Conservation (phyloP, 1,140 invertebrate genomes). For the Zophobas atratus region DNA sequence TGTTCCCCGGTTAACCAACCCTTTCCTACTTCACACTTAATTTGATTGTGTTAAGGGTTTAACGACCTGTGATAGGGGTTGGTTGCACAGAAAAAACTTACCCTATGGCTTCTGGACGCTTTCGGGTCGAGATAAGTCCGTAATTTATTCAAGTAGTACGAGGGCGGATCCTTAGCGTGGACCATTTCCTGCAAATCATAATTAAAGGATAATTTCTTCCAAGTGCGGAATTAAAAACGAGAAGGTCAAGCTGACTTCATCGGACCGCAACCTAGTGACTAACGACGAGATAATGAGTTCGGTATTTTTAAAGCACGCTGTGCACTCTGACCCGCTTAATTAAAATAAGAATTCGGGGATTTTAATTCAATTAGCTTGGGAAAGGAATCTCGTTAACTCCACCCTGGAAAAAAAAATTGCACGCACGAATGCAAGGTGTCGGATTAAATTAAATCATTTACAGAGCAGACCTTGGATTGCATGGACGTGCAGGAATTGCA, state of each 20-base stretch:
- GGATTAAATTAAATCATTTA: too few species aligned
- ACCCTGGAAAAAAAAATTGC: background rate
- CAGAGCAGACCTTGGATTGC: background rate
- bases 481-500: constrained; percentile 8
- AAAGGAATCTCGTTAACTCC: too few species aligned
- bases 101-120: constrained; percentile 93
- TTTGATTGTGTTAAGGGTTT: constrained; percentile 3
- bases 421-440: background rate
- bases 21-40: constrained; percentile 11
- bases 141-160: constrained; percentile 94
- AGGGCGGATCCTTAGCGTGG: constrained; percentile 96
- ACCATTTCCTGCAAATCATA: constrained; percentile 88
- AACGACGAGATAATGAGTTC: too few species aligned
- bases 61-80: constrained; percentile 12
- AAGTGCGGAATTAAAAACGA: too few species aligned
- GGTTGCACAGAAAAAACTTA: constrained; percentile 68
- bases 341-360: too few species aligned
- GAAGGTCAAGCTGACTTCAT: too few species aligned
- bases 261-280: too few species aligned
- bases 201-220: background rate
- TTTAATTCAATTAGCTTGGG: too few species aligned
- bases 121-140: constrained; percentile 96
- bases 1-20: background rate
- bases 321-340: too few species aligned
- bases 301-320: too few species aligned